Percentiles rank a stretch among this genome's conserved stretches.
These are phyloP conservation scores for Cyphomyrus plagiostoma DNA, from an alignment of 2,113 vertebrate species.

Conservation along the genomic window DNA sequence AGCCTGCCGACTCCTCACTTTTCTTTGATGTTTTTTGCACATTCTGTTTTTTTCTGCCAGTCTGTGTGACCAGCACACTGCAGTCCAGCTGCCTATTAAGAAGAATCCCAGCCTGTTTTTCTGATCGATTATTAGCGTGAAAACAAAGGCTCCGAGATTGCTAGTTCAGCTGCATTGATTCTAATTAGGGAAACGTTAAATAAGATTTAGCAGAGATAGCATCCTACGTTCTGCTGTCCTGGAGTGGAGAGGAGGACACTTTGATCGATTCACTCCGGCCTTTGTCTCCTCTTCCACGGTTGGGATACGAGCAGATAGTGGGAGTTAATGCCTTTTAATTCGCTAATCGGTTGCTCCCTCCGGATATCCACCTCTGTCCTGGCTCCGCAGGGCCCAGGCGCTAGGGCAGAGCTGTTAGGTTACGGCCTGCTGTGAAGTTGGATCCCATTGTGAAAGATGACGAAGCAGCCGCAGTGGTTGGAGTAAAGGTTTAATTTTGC, in stretches of 20 bases:
- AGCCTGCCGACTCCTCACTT: not conserved
- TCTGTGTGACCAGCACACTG: not conserved
- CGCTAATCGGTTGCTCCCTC: conserved; percentile 29
- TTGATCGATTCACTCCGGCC: conserved; percentile 27
- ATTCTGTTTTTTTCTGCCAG: not conserved
- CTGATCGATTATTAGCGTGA: conserved; percentile 72
- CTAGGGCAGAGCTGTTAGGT: not conserved
- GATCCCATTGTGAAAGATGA: not conserved
- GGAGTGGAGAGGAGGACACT: conserved; percentile 40
- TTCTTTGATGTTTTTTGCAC: not conserved
- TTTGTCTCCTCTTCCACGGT: not conserved
- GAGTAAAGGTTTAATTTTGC: not conserved
- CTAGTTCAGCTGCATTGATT: conserved; percentile 96
- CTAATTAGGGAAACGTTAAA: conserved; percentile 97
- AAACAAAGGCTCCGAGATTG: conserved; percentile 70
- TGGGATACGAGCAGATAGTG: not conserved
- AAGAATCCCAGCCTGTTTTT: conserved; percentile 51
- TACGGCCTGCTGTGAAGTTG: not conserved
- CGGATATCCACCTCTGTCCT: conserved; percentile 9
- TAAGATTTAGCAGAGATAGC: conserved; percentile 85
- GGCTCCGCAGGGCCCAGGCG: conserved; percentile 1
- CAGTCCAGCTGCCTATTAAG: not conserved
- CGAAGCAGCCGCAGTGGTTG: not conserved
- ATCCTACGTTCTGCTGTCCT: conserved; percentile 64
- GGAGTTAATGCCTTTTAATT: conserved; percentile 40